Conservation (phyloP, 2,113 vertebrate genomes). For the Empidonax alnorum region DNA sequence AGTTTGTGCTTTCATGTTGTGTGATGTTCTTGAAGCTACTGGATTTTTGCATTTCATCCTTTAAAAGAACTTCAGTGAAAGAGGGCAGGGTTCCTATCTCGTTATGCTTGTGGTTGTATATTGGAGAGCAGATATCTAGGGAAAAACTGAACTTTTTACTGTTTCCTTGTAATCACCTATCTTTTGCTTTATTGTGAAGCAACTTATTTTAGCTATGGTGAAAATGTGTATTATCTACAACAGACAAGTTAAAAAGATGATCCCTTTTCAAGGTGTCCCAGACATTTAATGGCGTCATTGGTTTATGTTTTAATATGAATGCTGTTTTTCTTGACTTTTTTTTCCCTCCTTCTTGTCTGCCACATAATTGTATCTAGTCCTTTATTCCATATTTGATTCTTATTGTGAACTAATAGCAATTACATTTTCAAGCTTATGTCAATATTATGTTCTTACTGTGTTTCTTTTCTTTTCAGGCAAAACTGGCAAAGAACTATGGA, state of each 20-base stretch:
- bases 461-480: slow-evolving; percentile 80
- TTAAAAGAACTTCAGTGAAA: neutral
- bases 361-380: neutral
- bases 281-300: neutral
- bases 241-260: neutral
- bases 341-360: neutral
- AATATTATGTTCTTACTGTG: neutral
- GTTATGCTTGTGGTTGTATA: neutral
- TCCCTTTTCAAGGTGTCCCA: neutral
- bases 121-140: neutral
- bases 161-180: neutral
- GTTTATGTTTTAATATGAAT: neutral
- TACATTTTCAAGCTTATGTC: neutral
- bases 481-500: slow-evolving; percentile 96
- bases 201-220: neutral
- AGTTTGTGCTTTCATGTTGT: neutral
- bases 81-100: neutral
- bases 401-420: neutral
- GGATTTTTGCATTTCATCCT: neutral
- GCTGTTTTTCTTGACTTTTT: neutral
- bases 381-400: neutral
- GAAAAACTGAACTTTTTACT: neutral
- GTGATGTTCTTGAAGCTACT: neutral
- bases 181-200: neutral
- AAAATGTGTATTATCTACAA: neutral